Conservation (phyloP, 1,140 invertebrate species). For the Calosoma granatense region DNA sequence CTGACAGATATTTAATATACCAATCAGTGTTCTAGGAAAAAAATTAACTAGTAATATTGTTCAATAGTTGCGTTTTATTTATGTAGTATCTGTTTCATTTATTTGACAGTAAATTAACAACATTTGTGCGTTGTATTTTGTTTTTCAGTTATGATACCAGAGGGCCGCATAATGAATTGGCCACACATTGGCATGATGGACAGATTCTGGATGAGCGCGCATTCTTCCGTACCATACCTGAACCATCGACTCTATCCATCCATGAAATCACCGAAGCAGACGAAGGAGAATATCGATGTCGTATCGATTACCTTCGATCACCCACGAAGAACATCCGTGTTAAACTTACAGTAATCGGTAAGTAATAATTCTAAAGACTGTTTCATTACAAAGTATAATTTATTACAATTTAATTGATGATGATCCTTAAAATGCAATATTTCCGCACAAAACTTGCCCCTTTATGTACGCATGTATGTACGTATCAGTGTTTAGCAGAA, state of each 20-base stretch:
- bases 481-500: neutral
- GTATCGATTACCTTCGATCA: constrained; percentile 59
- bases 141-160: constrained; percentile 48
- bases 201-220: constrained; percentile 43
- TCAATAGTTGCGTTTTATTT: too few relatives aligned
- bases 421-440: too few relatives aligned
- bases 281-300: constrained; percentile 53
- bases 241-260: constrained; percentile 54
- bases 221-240: constrained; percentile 42
- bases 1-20: too few relatives aligned
- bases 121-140: too few relatives aligned
- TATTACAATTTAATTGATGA: too few relatives aligned
- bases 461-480: neutral
- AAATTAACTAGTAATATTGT: too few relatives aligned
- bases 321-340: constrained; percentile 60
- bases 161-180: constrained; percentile 38
- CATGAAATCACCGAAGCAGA: constrained; percentile 50
- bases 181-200: constrained; percentile 45
- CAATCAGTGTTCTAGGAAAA: too few relatives aligned
- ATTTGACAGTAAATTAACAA: too few relatives aligned
- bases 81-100: too few relatives aligned
- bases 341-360: constrained; percentile 58
- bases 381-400: too few relatives aligned
- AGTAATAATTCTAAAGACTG: too few relatives aligned
- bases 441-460: too few relatives aligned